These are phyloP conservation scores for Scomberomorus guttatus DNA, from an alignment of 2,797 vertebrate genomes.

Conservation along the genomic window DNA sequence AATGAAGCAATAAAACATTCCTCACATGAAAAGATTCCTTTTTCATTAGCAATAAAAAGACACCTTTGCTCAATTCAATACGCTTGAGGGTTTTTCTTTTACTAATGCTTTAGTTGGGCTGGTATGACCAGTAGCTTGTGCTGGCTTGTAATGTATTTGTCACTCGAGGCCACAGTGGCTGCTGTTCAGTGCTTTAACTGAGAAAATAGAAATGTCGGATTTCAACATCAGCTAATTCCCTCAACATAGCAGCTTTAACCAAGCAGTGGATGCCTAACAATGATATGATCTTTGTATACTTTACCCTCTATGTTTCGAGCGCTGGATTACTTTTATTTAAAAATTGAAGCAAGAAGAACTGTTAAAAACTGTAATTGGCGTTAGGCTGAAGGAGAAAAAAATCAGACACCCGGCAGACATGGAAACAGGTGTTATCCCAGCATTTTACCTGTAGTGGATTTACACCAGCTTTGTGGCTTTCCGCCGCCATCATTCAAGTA, in stretches of 20 bases:
- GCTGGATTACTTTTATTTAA: background rate
- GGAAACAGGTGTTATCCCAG: slow-evolving; percentile 22
- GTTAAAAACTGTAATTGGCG: slow-evolving; percentile 14
- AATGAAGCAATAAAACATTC: background rate
- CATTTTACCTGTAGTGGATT: slow-evolving; percentile 37
- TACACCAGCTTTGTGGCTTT: slow-evolving; percentile 21
- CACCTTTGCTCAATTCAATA: too few species aligned
- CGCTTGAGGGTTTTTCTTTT: too few species aligned
- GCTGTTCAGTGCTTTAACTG: too few species aligned
- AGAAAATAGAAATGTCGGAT: background rate
- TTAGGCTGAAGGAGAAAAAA: slow-evolving; percentile 25
- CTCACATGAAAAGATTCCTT: background rate
- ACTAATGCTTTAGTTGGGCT: background rate
- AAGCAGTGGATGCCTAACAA: background rate
- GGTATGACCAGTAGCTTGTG: background rate
- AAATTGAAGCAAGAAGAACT: slow-evolving; percentile 16
- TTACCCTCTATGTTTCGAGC: background rate
- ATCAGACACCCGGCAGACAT: slow-evolving; percentile 11
- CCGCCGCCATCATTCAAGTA: background rate
- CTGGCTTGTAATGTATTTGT: background rate
- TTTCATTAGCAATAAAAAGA: background rate
- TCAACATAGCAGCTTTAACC: background rate
- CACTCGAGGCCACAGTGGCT: background rate
- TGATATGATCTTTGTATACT: background rate
- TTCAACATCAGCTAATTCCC: background rate